Evolutionary conservation across 2,797 vertebrate genomes (phyloP), one percentile per base, ranked within the genome.

Genomic region (Carapus acus): DNA sequence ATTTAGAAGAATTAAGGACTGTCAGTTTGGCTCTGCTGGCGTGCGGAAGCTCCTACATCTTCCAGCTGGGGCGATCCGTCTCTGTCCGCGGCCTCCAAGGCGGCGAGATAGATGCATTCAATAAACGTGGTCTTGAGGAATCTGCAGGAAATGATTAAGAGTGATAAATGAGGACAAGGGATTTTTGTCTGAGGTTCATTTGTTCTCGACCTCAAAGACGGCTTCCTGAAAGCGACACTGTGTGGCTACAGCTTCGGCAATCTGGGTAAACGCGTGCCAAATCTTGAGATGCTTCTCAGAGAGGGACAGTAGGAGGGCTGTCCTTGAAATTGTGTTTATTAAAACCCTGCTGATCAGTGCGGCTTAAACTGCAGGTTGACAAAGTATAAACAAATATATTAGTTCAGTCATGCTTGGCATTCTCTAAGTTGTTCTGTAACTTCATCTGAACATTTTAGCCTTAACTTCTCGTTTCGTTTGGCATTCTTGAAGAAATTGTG

Each of bases 81-180:
- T 86, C 54, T 81, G 87, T 88, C 86, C 54, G 5, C 48, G 8
- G 49, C 59, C 75, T 38, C 67, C 75, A 71, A 53, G 9, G 59
- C 65, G 62, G 71, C 77, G 84, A 86, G 87, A 88, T 77, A 77
- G 82, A 90, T 88, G 83, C 65, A 37, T 77, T 86, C 84, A 87
- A 87, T 87, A 86, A 88, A 83, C 49, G 74, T 71, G 78, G 83
- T 83, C 84, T 86, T 80, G 78, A 88, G 81, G 83, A 88, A 85
- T 85, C 81, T 83, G 78, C 80, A 81, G 82, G 82, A 87, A 87
- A 88, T 87, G 83, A 88, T 87, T 87, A 87, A 80, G 78, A 80
- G 74, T 87, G 85, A 89, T 85, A 68, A 87, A 89, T 87, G 81
- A 65, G 54, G 48, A 73, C 69, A 43, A 19, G 19, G 56, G 53